Conservation (phyloP, 2,888 invertebrate species). For the Brachyptera risi region DNA sequence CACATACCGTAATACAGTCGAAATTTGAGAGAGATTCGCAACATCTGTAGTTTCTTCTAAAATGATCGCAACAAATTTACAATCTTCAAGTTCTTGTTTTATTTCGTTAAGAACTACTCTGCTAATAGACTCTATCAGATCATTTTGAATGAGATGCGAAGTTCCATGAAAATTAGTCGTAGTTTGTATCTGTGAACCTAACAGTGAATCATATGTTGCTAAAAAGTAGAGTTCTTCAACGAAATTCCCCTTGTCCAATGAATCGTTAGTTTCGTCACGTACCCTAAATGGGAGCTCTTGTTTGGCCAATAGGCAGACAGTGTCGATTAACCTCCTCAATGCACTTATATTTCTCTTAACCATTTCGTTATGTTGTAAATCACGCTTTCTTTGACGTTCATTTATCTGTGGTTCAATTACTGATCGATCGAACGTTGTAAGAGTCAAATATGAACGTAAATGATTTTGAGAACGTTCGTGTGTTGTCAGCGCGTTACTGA, state of each 20-base stretch:
- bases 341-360: background rate
- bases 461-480: background rate
- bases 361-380: background rate
- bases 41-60: conserved; percentile 17
- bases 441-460: background rate
- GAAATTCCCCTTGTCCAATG: no score
- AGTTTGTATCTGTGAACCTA: background rate
- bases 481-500: background rate
- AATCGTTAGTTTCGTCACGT: no score
- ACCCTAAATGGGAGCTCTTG: no score
- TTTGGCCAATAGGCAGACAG: background rate
- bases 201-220: background rate
- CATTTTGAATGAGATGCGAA: conserved; percentile 23
- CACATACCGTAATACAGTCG: conserved; percentile 12
- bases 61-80: conserved; percentile 17
- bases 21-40: conserved; percentile 13
- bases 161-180: background rate
- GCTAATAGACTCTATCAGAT: conserved; percentile 11
- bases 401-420: background rate
- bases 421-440: background rate
- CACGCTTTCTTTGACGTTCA: background rate
- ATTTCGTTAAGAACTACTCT: background rate
- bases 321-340: background rate
- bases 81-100: background rate
- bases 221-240: no score